Evolutionary conservation across 1,140 invertebrate genomes (phyloP).

Genomic region (Calephelis nemesis): DNA sequence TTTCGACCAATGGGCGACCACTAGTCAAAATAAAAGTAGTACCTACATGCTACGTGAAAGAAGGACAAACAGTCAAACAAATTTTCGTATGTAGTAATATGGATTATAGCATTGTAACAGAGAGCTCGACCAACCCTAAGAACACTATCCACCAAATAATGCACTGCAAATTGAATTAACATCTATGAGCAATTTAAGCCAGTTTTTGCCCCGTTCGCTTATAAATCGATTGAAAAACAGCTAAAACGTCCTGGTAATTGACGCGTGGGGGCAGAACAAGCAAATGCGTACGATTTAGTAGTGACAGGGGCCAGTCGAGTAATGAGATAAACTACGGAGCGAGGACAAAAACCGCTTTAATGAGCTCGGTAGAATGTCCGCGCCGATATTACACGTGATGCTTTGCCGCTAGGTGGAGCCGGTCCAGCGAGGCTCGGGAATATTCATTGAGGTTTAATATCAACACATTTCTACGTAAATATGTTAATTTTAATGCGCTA

Average conservation of each 20-base stretch:
- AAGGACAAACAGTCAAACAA: too few species aligned
- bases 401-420: constrained; percentile 1
- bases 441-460: constrained; percentile 44
- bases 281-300: constrained; percentile 50
- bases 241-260: constrained; percentile 25
- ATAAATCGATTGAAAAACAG: constrained; percentile 3
- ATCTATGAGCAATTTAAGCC: background rate
- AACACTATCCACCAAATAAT: background rate
- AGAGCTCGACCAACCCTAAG: too few species aligned
- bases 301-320: constrained; percentile 40
- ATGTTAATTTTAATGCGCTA: background rate
- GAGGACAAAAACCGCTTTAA: constrained; percentile 61
- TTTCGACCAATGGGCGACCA: too few species aligned
- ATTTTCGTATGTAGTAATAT: too few species aligned
- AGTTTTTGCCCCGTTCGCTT: background rate
- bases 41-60: too few species aligned
- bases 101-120: too few species aligned
- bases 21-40: too few species aligned
- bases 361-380: constrained; percentile 59
- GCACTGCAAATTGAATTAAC: background rate
- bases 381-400: constrained; percentile 50
- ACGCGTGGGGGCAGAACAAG: constrained; percentile 39
- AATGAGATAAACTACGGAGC: constrained; percentile 61
- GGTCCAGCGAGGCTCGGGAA: background rate
- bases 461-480: background rate